Evolutionary conservation across 1,140 invertebrate genomes (phyloP), one percentile per base, ranked within the genome.

Genomic region (Ganaspis sp.): DNA sequence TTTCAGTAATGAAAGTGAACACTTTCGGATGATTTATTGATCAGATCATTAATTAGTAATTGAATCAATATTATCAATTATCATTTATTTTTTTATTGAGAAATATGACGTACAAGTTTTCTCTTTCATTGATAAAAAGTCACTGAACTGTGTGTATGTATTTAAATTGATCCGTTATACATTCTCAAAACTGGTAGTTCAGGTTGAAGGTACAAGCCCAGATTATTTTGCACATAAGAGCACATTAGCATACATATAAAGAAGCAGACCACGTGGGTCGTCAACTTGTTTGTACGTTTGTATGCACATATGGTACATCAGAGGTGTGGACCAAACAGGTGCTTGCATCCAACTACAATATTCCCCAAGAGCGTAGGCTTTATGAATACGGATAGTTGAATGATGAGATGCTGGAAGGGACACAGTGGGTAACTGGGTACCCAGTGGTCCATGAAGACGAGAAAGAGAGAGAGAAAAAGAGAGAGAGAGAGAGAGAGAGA

Each of bases 401-500:
- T 34, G 23, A 6, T 29, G 26, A 64, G 12, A 64, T 29, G 23
- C 58, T 64, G 58, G 58, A 64, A 64, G 54, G 45, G 38, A 64
- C 23, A 58, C 53, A 58, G 53, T 64, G 58, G 58, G 58, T 64
- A 29, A 64, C 58, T 64, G 58, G 23, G 26, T 64, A n/a, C 26
- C 12, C 23, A 29, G 23, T 64, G 23, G 26, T n/a, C 58, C 58
- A 34, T 64, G 58, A 64, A 64, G 69, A 49, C 12, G 73, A 73
- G 70, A 34, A 70, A 73, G 72, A 73, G 37, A 42, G 75, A 45
- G 26, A 73, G 73, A 58, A 29, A 69, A 34, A 76, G 45, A n/a
- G n/a, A n/a, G n/a, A n/a, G n/a, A n/a, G n/a, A n/a, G n/a, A n/a
- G 73, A 73, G 70, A 34, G 73, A 73, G 72, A 73, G 37, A 42